Base-by-base conservation (phyloP, 2,888 invertebrate genomes). In the Heliconius cydno region DNA sequence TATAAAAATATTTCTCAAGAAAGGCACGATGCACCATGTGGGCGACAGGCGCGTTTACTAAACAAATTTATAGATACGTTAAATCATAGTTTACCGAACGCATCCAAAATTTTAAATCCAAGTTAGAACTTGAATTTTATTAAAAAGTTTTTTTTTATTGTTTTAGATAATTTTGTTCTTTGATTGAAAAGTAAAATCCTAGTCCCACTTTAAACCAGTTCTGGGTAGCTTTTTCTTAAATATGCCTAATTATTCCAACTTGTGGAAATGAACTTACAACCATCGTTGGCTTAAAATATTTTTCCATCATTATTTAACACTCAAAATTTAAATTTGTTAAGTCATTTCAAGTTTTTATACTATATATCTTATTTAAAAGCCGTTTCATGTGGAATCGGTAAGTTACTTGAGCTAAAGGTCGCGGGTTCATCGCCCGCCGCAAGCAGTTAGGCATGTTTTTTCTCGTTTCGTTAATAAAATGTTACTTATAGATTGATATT, bases 341-440 rank as follows among this genome's bases (percentile, higher is more conserved):
- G 7, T 25, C 13, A 28, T 25, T 70, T 38, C 70, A 15, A 68
- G 13, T n/a, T 70, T 41, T 70, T 70, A 15, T n/a, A 25, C 15
- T 41, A 70, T 70, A 41, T 15, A 70, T 70, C 25, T 41, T 70
- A 70, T 70, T 70, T 70, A 70, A 70, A 46, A 70, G 70, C 70
- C 25, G 41, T 70, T 70, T 41, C 70, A 38, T 46, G 70, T 70
- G 25, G 41, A 68, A 70, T 70, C 70, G 19, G 70, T 70, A 70
- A 70, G 70, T 46, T 41, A 70, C 70, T 25, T 22, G 57, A 57
- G 72, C 13, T 57, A 72, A 34, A 52, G 72, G 72, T 72, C 72
- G 72, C 10, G 57, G 72, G 72, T 72, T 72, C 57, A 34, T 57
- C 30, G 30, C 57, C 72, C 72, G 72, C 25, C 25, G 46, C 25